Conservation (phyloP, 2,888 invertebrate genomes). For the Coenonympha glycerion region DNA sequence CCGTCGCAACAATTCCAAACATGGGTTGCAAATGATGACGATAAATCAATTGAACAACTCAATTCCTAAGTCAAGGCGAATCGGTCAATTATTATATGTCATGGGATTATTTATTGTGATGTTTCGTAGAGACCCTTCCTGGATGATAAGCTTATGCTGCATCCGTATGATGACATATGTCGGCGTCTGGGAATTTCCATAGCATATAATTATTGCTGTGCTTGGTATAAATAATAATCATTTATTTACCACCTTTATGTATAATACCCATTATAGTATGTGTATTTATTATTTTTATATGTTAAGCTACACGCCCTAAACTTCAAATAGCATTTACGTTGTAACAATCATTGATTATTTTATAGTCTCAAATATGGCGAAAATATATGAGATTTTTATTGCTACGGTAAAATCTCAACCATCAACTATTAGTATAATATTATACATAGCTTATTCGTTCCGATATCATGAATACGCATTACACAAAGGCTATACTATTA, state of each 20-base stretch:
- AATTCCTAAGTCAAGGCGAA: slow-evolving; percentile 31
- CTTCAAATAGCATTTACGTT: no score
- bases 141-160: slow-evolving; percentile 10
- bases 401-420: no score
- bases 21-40: slow-evolving; percentile 10
- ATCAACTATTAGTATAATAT: no score
- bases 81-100: slow-evolving; percentile 27
- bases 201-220: neutral
- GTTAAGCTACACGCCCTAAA: no score
- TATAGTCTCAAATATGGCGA: no score
- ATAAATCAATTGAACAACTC: slow-evolving; percentile 27
- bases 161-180: slow-evolving; percentile 17
- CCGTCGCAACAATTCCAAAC: slow-evolving; percentile 7
- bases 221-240: neutral
- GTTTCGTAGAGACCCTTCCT: slow-evolving; percentile 24
- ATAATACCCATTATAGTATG: neutral
- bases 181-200: slow-evolving; percentile 4
- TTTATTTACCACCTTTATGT: neutral
- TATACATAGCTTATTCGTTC: no score
- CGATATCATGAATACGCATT: no score
- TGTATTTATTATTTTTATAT: no score
- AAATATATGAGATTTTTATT: no score
- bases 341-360: no score
- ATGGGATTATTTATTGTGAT: slow-evolving; percentile 21
- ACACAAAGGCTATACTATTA: no score